phyloP scores from a whole-genome alignment of 2,888 invertebrate species.

The Pediacus dermestoides region DNA sequence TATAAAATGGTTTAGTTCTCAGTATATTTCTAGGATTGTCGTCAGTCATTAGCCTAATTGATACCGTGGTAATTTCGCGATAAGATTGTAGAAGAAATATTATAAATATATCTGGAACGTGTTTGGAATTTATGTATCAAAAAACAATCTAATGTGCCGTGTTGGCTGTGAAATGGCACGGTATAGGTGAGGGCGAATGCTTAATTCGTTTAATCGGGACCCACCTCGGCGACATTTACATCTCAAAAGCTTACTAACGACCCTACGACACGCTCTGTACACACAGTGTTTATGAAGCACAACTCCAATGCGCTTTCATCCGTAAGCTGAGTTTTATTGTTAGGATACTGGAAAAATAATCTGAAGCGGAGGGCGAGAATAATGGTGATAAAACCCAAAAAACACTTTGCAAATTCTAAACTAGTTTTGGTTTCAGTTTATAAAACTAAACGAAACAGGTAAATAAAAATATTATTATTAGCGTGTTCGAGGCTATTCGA shows the following conservation, averaged over 20 bases:
- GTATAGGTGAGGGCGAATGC: conserved; percentile 7
- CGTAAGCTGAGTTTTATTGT: too few species aligned
- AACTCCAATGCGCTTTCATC: not conserved
- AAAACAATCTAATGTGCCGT: conserved; percentile 22
- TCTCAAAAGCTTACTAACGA: conserved; percentile 25
- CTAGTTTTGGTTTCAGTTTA: too few species aligned
- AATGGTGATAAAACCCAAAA: too few species aligned
- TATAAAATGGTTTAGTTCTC: conserved; percentile 9
- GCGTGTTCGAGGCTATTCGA: too few species aligned
- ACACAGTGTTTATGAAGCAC: not conserved
- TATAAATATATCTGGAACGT: conserved; percentile 13
- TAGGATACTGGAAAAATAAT: too few species aligned
- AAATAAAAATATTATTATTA: too few species aligned
- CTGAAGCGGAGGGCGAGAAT: too few species aligned
- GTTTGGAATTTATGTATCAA: conserved; percentile 23
- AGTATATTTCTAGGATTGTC: conserved; percentile 11
- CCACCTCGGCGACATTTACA: conserved; percentile 28
- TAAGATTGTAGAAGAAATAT: conserved; percentile 7
- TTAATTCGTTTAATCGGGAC: conserved; percentile 30
- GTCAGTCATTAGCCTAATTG: conserved; percentile 16
- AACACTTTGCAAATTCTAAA: too few species aligned
- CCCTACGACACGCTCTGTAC: conserved; percentile 21
- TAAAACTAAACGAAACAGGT: too few species aligned
- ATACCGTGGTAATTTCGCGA: conserved; percentile 4
- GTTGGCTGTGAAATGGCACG: conserved; percentile 14